Evolutionary conservation across 2,797 vertebrate species (phyloP).

Genomic region (Setipinna tenuifilis): DNA sequence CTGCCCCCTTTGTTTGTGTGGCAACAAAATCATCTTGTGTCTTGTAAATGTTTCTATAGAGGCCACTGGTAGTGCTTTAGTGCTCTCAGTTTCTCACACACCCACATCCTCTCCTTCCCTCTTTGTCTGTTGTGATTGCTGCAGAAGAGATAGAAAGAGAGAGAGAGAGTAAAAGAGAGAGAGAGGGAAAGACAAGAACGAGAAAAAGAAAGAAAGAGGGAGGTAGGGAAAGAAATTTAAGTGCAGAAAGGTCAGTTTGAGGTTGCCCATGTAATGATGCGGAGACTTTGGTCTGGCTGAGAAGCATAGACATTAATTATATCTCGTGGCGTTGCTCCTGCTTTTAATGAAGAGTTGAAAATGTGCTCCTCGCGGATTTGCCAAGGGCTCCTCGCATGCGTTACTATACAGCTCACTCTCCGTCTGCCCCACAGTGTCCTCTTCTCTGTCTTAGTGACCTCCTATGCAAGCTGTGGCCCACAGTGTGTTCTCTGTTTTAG

Average conservation of each 20-base stretch:
- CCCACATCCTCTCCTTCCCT: too few relatives aligned
- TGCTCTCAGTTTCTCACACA: too few relatives aligned
- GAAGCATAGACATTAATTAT: not conserved
- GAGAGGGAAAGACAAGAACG: not conserved
- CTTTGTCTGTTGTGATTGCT: too few relatives aligned
- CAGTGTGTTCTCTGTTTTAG: too few relatives aligned
- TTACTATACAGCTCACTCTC: not conserved
- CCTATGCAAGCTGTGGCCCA: too few relatives aligned
- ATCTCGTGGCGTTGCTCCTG: not conserved
- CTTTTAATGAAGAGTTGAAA: not conserved
- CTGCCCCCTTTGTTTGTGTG: too few relatives aligned
- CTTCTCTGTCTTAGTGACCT: not conserved
- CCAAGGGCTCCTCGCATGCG: not conserved
- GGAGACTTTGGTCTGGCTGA: not conserved
- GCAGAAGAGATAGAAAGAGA: not conserved
- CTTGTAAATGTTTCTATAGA: too few relatives aligned
- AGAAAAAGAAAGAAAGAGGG: not conserved
- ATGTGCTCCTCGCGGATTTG: not conserved
- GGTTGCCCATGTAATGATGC: constrained; percentile 14
- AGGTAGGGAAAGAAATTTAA: too few relatives aligned
- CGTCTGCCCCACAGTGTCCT: not conserved
- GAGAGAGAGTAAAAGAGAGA: not conserved
- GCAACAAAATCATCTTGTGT: too few relatives aligned
- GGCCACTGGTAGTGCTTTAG: too few relatives aligned
- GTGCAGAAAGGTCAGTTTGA: not conserved